phyloP scores from a whole-genome alignment of 1,140 invertebrate genomes.

The Elymnias hypermnestra region DNA sequence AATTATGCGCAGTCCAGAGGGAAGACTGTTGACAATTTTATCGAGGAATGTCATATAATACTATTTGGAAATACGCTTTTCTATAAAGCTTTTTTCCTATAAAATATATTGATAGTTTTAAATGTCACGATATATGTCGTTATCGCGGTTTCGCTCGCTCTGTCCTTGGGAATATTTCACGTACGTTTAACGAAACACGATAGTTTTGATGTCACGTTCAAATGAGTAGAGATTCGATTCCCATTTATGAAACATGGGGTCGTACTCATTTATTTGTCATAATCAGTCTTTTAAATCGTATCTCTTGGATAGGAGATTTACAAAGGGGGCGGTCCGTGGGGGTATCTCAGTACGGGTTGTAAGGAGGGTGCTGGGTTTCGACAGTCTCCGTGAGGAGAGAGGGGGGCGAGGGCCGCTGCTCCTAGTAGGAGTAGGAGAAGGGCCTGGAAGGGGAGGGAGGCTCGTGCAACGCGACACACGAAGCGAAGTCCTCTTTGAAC shows the following conservation, averaged over 20 bases:
- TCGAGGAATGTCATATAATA: background rate
- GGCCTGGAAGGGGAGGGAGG: slow-evolving; percentile 93
- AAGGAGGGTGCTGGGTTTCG: slow-evolving; percentile 89
- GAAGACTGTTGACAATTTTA: background rate
- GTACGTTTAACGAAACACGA: too few species aligned
- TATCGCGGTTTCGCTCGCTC: too few species aligned
- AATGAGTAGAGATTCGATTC: too few species aligned
- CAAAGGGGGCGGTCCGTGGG: slow-evolving; percentile 92
- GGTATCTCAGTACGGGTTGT: slow-evolving; percentile 90
- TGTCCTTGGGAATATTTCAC: too few species aligned
- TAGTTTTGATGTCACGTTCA: too few species aligned
- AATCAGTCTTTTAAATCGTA: background rate
- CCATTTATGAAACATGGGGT: too few species aligned
- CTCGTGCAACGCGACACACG: slow-evolving; percentile 89
- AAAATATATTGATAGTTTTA: too few species aligned
- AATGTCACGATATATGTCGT: too few species aligned
- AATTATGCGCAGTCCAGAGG: background rate
- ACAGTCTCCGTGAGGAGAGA: slow-evolving; percentile 85
- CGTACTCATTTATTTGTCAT: background rate
- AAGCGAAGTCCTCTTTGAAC: slow-evolving; percentile 86
- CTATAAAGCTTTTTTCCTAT: too few species aligned
- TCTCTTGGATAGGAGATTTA: slow-evolving; percentile 54
- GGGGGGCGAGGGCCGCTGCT: slow-evolving; percentile 90
- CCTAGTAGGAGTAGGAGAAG: slow-evolving; percentile 92
- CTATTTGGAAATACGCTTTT: too few species aligned